Evolutionary conservation across 2,888 invertebrate genomes (phyloP), one percentile per base, ranked within the genome.

Genomic region (Cosmopolites sordidus): DNA sequence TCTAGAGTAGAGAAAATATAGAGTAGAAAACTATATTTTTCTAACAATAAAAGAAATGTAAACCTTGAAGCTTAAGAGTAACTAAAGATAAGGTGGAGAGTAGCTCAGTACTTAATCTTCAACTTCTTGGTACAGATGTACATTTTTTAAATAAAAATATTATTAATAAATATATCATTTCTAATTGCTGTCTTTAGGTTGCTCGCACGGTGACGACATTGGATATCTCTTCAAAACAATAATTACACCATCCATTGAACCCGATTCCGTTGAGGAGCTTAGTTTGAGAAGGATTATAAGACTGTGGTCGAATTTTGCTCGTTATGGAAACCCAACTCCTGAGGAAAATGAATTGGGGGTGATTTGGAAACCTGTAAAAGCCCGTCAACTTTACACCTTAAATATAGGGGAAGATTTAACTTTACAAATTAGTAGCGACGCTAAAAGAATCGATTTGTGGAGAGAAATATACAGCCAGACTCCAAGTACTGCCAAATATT

Each of bases 231-330:
- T 64, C 48, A 64, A 64, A 56, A 61, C 50, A 15, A 12, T 51
- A 0, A 27, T 55, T 6, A 59, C 61, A 1, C 60, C 60, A 2
- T 27, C 27, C 15, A 53, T 68, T 8, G 46, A 55, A 12, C 48
- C 58, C 3, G 61, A 59, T 4, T 65, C 65, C 33, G 12, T 56
- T n/a, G 69, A 69, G 60, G 66, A 66, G 17, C 43, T 57, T 14
- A 50, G 59, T 5, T 50, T 67, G 17, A 57, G 59, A 43, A 56
- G 63, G 17, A 60, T 69, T 47, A 54, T 64, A 6, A 64, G 58
- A 43, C 39, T 69, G 9, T 69, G 69, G 69, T 62, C 65, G 1
- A 67, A 68, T 56, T 69, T 69, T 51, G 69, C 69, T 3, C 62
- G 54, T 49, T 60, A 41, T 46, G 62, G 63, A 5, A 58, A 65